Evolutionary conservation across 2,113 vertebrate species (phyloP).

Genomic region (Phalacrocorax carbo): DNA sequence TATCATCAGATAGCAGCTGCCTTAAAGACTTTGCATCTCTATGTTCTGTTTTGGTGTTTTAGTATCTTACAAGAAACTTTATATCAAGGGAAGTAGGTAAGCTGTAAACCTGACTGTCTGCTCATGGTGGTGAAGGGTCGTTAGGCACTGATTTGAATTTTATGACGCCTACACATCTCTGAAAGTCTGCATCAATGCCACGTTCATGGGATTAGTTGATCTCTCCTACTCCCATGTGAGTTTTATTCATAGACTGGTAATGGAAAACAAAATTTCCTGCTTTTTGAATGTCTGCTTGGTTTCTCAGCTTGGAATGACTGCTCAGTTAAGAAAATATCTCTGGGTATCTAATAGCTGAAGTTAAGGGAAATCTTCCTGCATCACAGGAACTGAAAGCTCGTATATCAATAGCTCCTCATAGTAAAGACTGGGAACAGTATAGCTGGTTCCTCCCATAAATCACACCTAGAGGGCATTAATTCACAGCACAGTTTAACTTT

Average conservation of each 20-base stretch:
- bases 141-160: background rate
- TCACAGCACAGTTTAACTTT: background rate
- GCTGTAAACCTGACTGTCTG: background rate
- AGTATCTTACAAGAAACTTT: background rate
- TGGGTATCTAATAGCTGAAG: background rate
- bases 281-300: background rate
- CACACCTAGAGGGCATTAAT: background rate
- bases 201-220: background rate
- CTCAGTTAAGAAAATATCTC: background rate
- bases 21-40: background rate
- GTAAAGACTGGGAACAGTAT: background rate
- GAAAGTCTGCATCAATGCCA: background rate
- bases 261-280: background rate
- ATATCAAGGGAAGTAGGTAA: background rate
- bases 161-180: background rate
- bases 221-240: background rate
- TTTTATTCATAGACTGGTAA: background rate
- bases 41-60: background rate
- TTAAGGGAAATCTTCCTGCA: background rate
- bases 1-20: rapidly evolving
- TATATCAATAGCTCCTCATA: background rate
- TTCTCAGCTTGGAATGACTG: background rate
- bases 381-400: background rate
- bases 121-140: background rate
- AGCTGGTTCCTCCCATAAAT: background rate